phyloP scores from a whole-genome alignment of 2,888 invertebrate species.

The Apamea anceps region DNA sequence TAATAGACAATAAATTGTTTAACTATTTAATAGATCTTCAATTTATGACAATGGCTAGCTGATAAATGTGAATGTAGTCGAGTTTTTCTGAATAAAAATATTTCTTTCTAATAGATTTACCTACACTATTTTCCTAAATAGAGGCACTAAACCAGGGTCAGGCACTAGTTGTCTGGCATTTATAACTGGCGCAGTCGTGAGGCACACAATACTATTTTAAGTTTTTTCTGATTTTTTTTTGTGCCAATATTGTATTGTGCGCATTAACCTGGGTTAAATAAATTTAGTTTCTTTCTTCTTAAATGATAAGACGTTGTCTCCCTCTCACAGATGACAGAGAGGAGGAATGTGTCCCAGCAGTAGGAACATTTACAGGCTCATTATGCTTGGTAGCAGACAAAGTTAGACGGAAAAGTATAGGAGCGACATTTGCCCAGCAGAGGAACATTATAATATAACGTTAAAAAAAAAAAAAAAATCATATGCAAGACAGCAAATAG shows the following conservation, averaged over 20 bases:
- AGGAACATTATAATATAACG: background rate
- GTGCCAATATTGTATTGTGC: too few relatives aligned
- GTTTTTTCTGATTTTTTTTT: background rate
- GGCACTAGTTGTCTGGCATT: background rate
- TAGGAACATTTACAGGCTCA: too few relatives aligned
- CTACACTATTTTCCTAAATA: background rate
- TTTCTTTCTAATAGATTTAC: background rate
- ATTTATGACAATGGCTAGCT: constrained; percentile 16
- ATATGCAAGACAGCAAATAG: background rate
- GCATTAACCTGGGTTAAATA: too few relatives aligned
- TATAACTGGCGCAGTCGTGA: background rate
- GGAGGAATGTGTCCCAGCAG: too few relatives aligned
- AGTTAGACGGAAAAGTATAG: background rate
- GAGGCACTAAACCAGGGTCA: background rate
- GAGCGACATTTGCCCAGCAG: background rate
- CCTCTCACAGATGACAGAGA: too few relatives aligned
- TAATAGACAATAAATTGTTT: constrained; percentile 45
- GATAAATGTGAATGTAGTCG: background rate
- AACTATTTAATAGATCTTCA: constrained; percentile 41
- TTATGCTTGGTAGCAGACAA: background rate
- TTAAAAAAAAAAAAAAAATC: background rate
- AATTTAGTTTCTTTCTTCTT: too few relatives aligned
- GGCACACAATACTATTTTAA: background rate
- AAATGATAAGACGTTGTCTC: too few relatives aligned
- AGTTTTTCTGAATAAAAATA: background rate